Evolutionary conservation across 1,140 invertebrate genomes (phyloP), one percentile per base, ranked within the genome.

Genomic region (Cataglyphis hispanica): DNA sequence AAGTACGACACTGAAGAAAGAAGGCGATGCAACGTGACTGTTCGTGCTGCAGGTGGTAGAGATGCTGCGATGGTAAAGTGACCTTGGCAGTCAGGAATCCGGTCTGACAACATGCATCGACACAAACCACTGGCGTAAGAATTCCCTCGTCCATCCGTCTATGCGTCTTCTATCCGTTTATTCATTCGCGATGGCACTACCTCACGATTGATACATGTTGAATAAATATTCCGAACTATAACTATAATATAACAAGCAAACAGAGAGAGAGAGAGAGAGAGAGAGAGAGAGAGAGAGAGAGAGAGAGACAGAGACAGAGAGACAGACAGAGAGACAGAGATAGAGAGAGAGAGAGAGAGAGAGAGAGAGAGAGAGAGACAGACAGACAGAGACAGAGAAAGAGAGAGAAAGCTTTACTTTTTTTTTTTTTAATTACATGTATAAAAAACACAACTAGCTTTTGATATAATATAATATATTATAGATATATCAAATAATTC

Each of bases 71-170:
- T 81, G 67, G 85, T 86, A 72, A 84, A 88, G 86, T 87, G 91
- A 93, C 93, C 93, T 93, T 93, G 93, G 91, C 86, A 91, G 91
- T 91, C 88, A 93, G 92, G 93, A 93, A 93, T 93, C 93, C 90
- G 91, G 93, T 93, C 83, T 83, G 89, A 86, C 92, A 92, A 92
- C 92, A 92, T 92, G 88, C 86, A 91, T 91, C 91, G 91, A 90
- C 83, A 87, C 90, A 86, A 90, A 75, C 84, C 90, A 91, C 86
- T 87, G 90, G 88, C 88, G 88, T 90, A 90, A 90, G 88, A 86
- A 56, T 85, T 50, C 63, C 61, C 63, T 76, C 70, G 60, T 85
- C 58, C 58, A 77, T 85, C 70, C 72, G 61, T 76, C 83, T 50
- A 56, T 75, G 16, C 27, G 46, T 50, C 46, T 50, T 50, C 46